These are phyloP conservation scores for Atrina japonica DNA, from an alignment of 2,888 invertebrate genomes.

Conservation along the genomic window DNA sequence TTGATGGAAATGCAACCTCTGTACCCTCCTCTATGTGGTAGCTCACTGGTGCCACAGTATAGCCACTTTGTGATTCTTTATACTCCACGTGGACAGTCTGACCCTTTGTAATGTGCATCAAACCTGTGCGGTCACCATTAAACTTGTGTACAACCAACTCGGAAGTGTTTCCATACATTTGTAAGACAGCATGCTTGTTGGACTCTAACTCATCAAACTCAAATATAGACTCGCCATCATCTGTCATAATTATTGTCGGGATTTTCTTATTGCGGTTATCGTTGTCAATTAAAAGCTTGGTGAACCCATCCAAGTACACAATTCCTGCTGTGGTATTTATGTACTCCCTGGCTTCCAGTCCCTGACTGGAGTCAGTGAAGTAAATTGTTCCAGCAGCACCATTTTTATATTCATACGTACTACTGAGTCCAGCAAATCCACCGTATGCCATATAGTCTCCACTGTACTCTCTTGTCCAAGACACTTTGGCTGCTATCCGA, in stretches of 20 bases:
- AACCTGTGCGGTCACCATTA: constrained; percentile 67
- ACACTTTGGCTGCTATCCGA: constrained; percentile 61
- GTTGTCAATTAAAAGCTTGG: constrained; percentile 62
- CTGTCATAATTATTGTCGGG: constrained; percentile 62
- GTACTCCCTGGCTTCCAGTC: constrained; percentile 50
- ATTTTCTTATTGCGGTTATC: constrained; percentile 64
- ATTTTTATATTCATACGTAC: constrained; percentile 49
- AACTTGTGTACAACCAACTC: constrained; percentile 63
- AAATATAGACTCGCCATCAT: constrained; percentile 43
- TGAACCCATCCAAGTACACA: constrained; percentile 54
- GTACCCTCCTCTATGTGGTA: constrained; percentile 60
- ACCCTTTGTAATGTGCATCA: constrained; percentile 55
- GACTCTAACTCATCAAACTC: constrained; percentile 66
- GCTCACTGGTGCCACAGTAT: constrained; percentile 71
- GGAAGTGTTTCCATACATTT: constrained; percentile 55
- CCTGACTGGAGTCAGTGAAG: constrained; percentile 55
- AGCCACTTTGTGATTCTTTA: constrained; percentile 60
- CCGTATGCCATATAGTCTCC: constrained; percentile 61
- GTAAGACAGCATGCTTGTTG: constrained; percentile 60
- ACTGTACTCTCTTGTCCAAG: constrained; percentile 62
- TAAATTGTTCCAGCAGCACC: constrained; percentile 66
- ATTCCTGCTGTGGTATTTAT: constrained; percentile 45
- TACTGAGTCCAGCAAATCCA: constrained; percentile 49
- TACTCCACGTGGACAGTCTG: constrained; percentile 66
- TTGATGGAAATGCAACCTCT: constrained; percentile 62